These are phyloP conservation scores for Dreissena rostriformis DNA, from an alignment of 1,140 invertebrate genomes.

Conservation along the genomic window DNA sequence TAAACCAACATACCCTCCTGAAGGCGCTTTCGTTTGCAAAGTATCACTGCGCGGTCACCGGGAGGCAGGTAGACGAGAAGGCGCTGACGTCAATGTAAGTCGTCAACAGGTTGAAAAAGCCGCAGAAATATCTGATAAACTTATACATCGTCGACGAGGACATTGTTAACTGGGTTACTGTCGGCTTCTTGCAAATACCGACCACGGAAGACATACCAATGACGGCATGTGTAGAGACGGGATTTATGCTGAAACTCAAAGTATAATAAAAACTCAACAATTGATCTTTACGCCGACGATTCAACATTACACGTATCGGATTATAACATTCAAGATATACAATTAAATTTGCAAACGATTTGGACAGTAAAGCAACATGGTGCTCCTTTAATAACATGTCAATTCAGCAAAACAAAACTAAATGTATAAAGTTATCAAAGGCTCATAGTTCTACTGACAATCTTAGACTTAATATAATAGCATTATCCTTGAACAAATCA, in stretches of 20 bases:
- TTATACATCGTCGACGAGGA: constrained; percentile 39
- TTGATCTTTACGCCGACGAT: no score
- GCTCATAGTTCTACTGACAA: no score
- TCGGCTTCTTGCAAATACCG: constrained; percentile 55
- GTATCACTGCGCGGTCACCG: constrained; percentile 51
- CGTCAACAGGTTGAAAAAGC: constrained; percentile 50
- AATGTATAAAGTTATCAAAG: no score
- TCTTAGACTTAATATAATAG: no score
- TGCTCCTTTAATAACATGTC: no score
- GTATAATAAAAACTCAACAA: no score
- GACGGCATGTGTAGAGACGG: constrained; percentile 39
- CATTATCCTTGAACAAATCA: no score
- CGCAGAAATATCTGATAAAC: constrained; percentile 25
- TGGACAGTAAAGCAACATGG: no score
- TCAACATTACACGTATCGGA: no score
- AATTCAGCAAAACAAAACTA: no score
- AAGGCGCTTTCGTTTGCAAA: constrained; percentile 56
- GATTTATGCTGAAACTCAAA: constrained; percentile 19
- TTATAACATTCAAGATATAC: no score
- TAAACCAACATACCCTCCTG: constrained; percentile 37
- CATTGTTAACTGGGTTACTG: constrained; percentile 55
- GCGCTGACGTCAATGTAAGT: constrained; percentile 52
- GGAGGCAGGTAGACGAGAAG: constrained; percentile 52
- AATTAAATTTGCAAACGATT: no score
- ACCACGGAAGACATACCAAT: constrained; percentile 55